Evolutionary conservation across 2,888 invertebrate genomes (phyloP), one percentile per base, ranked within the genome.

Genomic region (Brachypterus glaber): DNA sequence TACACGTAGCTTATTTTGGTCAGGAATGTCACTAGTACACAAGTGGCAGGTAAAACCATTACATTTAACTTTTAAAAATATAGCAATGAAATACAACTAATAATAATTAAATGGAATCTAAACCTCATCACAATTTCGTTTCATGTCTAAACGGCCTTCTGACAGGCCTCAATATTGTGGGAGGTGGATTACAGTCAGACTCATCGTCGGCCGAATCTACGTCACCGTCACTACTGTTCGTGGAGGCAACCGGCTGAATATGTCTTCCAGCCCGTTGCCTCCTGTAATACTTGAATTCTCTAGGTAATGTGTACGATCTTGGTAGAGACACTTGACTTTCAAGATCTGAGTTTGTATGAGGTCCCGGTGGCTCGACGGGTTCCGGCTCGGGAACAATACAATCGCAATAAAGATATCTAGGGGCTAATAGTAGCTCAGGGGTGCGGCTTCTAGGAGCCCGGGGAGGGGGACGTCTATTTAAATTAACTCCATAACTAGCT

Each of bases 271-370:
- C 46, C 34, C 55, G 45, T 43, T 55, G 58, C 33, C 70, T 45
- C 27, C 79, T 67, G 68, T 82, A 82, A 68, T 86, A 88, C 54
- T 85, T 82, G 66, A 88, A 88, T 66, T 88, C 86, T 11, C 87
- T 74, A 1, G 88, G 88, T 33, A 89, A 66, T 1, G 88, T 89
- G 61, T 88, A 88, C 17, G 86, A 87, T 14, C 88, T 74, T 0
- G 89, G 88, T 36, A 88, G 66, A 2, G 87, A 87, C 48, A 88
- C 75, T 74, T 87, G 76, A 60, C 79, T 79, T 57, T 84, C 84
- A 49, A 84, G 74, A 58, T 84, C 84, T 31, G 82, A 82, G 38
- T 78, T 55, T 4, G 54, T 53, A 39, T 55, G 60, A 7, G 57
- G 51, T 5, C 51, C 58, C 4, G 57, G 58, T 35, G 59, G 46